Evolutionary conservation across 2,888 invertebrate genomes (phyloP).

Genomic region (Chloromyia formosa): DNA sequence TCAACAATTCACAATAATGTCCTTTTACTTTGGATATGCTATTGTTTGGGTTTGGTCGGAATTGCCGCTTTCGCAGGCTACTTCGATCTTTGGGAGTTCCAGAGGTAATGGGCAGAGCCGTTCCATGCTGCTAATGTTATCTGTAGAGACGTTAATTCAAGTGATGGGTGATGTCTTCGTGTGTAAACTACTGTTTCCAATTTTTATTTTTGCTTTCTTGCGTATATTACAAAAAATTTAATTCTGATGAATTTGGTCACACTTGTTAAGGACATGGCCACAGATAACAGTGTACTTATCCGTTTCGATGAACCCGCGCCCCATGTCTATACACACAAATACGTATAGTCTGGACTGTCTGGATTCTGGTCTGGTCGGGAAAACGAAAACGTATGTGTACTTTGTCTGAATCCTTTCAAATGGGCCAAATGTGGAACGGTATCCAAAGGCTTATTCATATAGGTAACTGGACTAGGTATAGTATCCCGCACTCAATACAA

Average conservation of each 20-base stretch:
- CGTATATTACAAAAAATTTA: neutral
- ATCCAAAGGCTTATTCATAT: constrained; percentile 37
- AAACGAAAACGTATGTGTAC: constrained; percentile 19
- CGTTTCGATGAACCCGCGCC: neutral
- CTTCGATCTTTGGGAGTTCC: no score
- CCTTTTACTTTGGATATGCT: constrained; percentile 14
- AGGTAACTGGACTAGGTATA: constrained; percentile 43
- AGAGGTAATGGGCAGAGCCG: no score
- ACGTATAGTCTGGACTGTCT: constrained; percentile 19
- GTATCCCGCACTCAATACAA: constrained; percentile 29
- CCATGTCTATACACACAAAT: constrained; percentile 8
- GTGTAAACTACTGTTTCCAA: no score
- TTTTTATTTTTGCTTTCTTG: no score
- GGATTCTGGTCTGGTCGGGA: constrained; percentile 7
- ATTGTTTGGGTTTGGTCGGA: neutral
- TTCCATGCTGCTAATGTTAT: no score
- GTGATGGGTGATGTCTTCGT: no score
- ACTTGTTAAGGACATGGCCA: constrained; percentile 13
- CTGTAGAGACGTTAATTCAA: no score
- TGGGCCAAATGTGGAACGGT: constrained; percentile 43
- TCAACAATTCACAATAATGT: constrained; percentile 39
- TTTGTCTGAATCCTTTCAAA: constrained; percentile 47
- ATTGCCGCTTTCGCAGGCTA: constrained; percentile 21
- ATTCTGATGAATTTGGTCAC: neutral
- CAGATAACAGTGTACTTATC: neutral